Base-by-base conservation (phyloP, 2,888 invertebrate species). In the Mycalesis mineus region DNA sequence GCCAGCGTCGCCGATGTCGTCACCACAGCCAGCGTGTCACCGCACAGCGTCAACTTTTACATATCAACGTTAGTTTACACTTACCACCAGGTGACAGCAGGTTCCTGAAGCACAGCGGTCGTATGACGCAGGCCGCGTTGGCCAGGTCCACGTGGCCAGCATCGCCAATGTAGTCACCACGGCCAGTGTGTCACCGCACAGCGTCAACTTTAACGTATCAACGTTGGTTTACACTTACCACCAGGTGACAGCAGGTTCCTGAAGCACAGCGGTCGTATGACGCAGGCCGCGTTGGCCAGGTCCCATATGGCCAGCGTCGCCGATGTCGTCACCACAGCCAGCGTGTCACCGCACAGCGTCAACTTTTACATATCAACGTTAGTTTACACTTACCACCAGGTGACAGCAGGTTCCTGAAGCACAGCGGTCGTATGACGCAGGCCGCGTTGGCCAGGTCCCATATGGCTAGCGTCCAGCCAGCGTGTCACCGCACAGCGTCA, bases 71-170 rank as follows among this genome's bases (percentile, higher is more conserved):
- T 64, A 88, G n/a, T n/a, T n/a, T 14, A 3, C 0, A 57, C 66
- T 69, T 67, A 92, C 92, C 91, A 66, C 88, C 91, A 40, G 84
- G 90, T 0, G 91, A 81, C 48, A 93, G 75, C 9, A 95, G 78
- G 60, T 91, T 91, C 62, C 93, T 87, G 65, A 93, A 91, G 64
- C 91, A 92, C 14, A 94, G 83, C 47, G 94, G 89, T 36, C 83
- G 89, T 33, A 92, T 72, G 48, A 91, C 61, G 62, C 91, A 90
- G 41, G 81, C 78, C 37, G 89, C 86, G 17, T 68, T 75, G 48
- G 88, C 80, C 9, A 94, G 87, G 77, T 94, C 91, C 94, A 94
- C 68, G 93, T 75, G 1, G 75, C 71, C 2, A 90, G 77, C 57
- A 82, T 75, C 0, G 86, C 89, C 0, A 78, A 66, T 0, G 84